These are phyloP conservation scores for Ptychadena robeensis DNA, from an alignment of 2,797 vertebrate species.

Conservation along the genomic window DNA sequence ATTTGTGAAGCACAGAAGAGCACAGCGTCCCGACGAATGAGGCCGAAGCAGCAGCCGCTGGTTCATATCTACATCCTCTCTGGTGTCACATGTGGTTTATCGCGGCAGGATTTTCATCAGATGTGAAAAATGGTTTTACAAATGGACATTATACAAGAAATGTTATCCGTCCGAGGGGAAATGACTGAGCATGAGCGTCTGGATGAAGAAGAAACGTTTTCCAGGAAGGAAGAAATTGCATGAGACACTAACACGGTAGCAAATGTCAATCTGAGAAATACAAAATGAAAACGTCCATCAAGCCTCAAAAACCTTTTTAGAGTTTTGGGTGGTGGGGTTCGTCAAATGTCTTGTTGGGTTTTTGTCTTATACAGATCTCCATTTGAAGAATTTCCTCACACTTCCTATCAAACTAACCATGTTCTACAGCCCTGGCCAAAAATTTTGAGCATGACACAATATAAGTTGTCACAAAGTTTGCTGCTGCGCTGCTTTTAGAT, in stretches of 20 bases:
- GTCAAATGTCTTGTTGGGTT: too few species aligned
- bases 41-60: constrained; percentile 10
- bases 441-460: too few species aligned
- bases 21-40: not conserved
- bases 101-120: constrained; percentile 33
- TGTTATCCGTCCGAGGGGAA: constrained; percentile 30
- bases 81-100: constrained; percentile 40
- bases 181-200: constrained; percentile 17
- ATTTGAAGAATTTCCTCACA: too few species aligned
- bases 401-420: too few species aligned
- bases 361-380: too few species aligned
- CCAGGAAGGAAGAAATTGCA: constrained; percentile 14
- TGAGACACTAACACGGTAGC: constrained; percentile 1
- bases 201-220: not conserved
- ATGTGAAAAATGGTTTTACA: constrained; percentile 43
- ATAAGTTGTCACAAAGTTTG: too few species aligned
- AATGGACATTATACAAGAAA: constrained; percentile 29
- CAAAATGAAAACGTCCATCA: too few species aligned
- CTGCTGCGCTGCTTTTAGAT: too few species aligned
- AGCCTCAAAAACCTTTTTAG: too few species aligned
- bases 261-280: not conserved
- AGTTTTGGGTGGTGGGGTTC: too few species aligned
- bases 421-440: too few species aligned
- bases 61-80: constrained; percentile 28
- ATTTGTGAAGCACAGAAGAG: constrained; percentile 14